Percentiles rank a stretch among this genome's conserved stretches.
Evolutionary conservation across 2,888 invertebrate species (phyloP).

Genomic region (Aspidapion aeneum): DNA sequence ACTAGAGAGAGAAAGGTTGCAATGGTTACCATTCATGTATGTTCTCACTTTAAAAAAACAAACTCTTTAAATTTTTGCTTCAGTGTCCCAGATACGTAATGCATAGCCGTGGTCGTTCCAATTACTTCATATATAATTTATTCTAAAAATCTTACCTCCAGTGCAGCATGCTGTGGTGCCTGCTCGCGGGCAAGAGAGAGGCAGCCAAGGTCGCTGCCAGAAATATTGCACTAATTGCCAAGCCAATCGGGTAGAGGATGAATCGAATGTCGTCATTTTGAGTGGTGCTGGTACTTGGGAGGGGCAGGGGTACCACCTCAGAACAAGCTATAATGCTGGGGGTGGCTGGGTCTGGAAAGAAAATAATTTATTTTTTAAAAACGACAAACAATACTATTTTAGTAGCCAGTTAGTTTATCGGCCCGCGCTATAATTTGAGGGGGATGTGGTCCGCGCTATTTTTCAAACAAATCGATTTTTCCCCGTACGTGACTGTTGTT

Average conservation of each 20-base stretch:
- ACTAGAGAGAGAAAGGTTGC: no score
- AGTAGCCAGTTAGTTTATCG: no score
- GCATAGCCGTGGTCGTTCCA: no score
- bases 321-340: conserved; percentile 62
- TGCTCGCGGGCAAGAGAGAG: conserved; percentile 74
- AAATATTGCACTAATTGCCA: conserved; percentile 78
- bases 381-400: neutral
- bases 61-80: no score
- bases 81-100: no score
- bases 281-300: conserved; percentile 25
- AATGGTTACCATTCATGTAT: no score
- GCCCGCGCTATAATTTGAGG: no score
- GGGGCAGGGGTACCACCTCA: conserved; percentile 50
- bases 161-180: conserved; percentile 77
- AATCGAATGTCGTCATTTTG: conserved; percentile 55
- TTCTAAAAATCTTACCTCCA: conserved; percentile 62
- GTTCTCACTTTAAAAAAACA: no score
- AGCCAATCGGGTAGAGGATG: conserved; percentile 71
- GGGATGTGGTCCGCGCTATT: no score
- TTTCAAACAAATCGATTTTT: no score
- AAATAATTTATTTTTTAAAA: neutral
- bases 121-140: no score
- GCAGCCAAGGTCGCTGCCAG: conserved; percentile 77
- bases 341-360: neutral
- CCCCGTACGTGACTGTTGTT: no score